phyloP scores from a whole-genome alignment of 1,140 invertebrate genomes.

The Vollenhovia emeryi region DNA sequence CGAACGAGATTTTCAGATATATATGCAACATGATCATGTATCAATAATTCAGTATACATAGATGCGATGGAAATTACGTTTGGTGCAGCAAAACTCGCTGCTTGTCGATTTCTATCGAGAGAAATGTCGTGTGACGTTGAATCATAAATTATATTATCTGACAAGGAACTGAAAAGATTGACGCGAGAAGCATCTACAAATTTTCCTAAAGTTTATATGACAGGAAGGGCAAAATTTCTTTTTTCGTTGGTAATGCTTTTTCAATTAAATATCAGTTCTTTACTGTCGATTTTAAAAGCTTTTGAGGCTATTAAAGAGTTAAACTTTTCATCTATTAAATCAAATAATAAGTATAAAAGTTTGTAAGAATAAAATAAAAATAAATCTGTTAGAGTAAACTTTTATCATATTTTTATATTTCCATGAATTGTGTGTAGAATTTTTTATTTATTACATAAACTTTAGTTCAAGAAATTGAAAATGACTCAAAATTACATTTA shows the following conservation, averaged over 20 bases:
- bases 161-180: background rate
- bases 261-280: background rate
- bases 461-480: too few species aligned
- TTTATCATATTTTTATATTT: background rate
- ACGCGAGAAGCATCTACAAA: background rate
- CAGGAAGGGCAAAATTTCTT: background rate
- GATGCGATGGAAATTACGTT: conserved; percentile 41
- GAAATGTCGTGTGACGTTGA: background rate
- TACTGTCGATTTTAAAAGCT: background rate
- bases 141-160: conserved; percentile 38
- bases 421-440: background rate
- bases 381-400: background rate
- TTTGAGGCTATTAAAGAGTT: background rate
- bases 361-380: background rate
- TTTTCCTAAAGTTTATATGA: background rate
- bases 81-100: conserved; percentile 20
- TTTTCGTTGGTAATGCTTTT: background rate
- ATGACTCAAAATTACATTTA: too few species aligned
- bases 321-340: background rate
- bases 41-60: conserved; percentile 29
- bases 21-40: conserved; percentile 4
- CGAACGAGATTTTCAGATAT: background rate
- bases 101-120: conserved; percentile 31
- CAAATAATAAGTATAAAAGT: background rate
- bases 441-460: background rate